Percentiles rank a stretch among this genome's conserved stretches.
Conservation (phyloP, 2,797 vertebrate genomes). For the Synaphobranchus kaupii region DNA sequence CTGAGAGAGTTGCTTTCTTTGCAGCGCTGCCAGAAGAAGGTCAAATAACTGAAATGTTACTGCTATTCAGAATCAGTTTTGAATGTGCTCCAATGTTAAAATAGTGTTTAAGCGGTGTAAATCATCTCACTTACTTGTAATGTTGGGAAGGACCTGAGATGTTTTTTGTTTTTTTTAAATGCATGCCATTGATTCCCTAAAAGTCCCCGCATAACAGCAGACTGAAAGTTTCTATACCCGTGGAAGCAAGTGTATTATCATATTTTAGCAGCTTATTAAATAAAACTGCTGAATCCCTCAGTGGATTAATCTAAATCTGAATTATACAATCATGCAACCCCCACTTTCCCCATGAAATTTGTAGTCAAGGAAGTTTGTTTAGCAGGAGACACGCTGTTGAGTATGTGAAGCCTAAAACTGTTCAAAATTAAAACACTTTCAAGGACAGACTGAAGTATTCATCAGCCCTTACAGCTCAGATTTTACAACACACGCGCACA, state of each 20-base stretch:
- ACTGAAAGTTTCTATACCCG: not conserved
- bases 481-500: no score
- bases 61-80: not conserved
- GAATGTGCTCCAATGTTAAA: not conserved
- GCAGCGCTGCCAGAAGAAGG: not conserved
- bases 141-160: not conserved
- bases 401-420: not conserved
- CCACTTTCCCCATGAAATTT: not conserved
- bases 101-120: not conserved
- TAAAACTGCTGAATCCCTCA: not conserved
- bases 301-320: not conserved
- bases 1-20: not conserved
- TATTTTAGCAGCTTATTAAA: not conserved
- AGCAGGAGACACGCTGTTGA: not conserved
- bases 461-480: not conserved
- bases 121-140: not conserved
- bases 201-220: not conserved
- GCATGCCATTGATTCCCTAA: not conserved
- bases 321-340: not conserved
- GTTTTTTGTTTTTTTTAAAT: no score
- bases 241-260: not conserved
- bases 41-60: not conserved
- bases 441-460: not conserved
- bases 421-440: conserved; percentile 3
- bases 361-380: not conserved